phyloP scores from a whole-genome alignment of 2,888 invertebrate genomes.

The Mythimna albipuncta region DNA sequence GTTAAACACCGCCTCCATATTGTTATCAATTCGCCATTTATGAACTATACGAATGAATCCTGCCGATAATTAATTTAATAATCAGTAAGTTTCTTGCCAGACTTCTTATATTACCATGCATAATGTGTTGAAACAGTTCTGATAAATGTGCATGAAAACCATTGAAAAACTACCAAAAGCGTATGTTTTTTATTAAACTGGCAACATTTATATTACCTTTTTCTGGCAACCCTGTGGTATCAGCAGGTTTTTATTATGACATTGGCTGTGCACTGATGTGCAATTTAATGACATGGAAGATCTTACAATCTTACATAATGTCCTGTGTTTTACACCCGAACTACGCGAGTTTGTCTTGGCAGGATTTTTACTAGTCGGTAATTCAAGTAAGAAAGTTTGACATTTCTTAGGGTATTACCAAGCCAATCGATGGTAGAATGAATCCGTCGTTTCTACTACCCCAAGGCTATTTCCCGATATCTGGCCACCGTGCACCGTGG shows the following conservation, averaged over 20 bases:
- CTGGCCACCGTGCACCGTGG: too few species aligned
- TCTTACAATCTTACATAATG: conserved; percentile 14
- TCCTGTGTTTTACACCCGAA: conserved; percentile 14
- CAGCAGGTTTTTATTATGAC: conserved; percentile 20
- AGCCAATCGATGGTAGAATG: background rate
- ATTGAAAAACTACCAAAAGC: conserved; percentile 45
- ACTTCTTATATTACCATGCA: conserved; percentile 30
- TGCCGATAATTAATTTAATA: conserved; percentile 6
- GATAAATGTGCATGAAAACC: conserved; percentile 40
- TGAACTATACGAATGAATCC: conserved; percentile 34
- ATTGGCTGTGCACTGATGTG: conserved; percentile 37
- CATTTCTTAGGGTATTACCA: background rate
- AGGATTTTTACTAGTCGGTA: conserved; percentile 21
- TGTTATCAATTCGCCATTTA: conserved; percentile 61
- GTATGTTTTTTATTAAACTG: conserved; percentile 38
- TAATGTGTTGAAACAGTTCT: conserved; percentile 31
- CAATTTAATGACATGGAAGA: conserved; percentile 22
- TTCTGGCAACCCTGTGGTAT: conserved; percentile 54
- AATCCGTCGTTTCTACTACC: background rate
- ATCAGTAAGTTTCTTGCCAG: conserved; percentile 49
- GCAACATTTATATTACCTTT: conserved; percentile 18
- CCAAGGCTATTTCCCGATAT: background rate
- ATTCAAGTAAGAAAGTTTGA: conserved; percentile 13
- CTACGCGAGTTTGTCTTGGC: conserved; percentile 12
- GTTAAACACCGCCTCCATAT: conserved; percentile 40